Percentiles rank a stretch among this genome's conserved stretches.
phyloP scores from a whole-genome alignment of 2,888 invertebrate species.

The Ephialtes manifestator region DNA sequence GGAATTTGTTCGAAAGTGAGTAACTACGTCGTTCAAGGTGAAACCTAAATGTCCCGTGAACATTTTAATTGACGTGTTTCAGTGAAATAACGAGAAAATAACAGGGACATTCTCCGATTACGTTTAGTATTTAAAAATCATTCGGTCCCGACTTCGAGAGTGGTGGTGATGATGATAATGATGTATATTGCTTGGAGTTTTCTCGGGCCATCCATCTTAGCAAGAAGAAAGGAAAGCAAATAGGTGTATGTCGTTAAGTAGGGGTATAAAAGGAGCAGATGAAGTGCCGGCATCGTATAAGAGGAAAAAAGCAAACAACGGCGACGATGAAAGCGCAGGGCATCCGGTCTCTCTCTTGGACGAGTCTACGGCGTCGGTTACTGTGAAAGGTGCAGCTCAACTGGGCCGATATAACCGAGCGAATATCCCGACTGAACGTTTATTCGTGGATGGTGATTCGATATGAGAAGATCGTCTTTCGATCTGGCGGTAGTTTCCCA shows the following conservation, averaged over 20 bases:
- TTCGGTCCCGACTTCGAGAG: slow-evolving; percentile 25
- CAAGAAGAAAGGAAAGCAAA: slow-evolving; percentile 74
- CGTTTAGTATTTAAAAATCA: not conserved
- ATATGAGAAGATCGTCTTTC: slow-evolving; percentile 53
- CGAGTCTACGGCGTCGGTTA: slow-evolving; percentile 21
- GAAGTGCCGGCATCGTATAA: slow-evolving; percentile 49
- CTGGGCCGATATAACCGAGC: slow-evolving; percentile 52
- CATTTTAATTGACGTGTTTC: slow-evolving; percentile 26
- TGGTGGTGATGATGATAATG: not conserved
- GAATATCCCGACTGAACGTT: slow-evolving; percentile 25
- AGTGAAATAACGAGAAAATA: not conserved
- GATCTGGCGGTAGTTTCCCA: not conserved
- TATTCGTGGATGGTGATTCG: slow-evolving; percentile 38
- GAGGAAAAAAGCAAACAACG: slow-evolving; percentile 65
- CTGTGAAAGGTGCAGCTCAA: slow-evolving; percentile 77
- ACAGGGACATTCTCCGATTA: slow-evolving; percentile 16
- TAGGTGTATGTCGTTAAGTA: slow-evolving; percentile 65
- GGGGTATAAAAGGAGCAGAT: slow-evolving; percentile 70
- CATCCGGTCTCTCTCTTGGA: slow-evolving; percentile 69
- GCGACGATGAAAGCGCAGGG: slow-evolving; percentile 77
- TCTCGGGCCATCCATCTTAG: not conserved
- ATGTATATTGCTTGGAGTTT: not conserved
- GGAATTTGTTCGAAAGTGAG: slow-evolving; percentile 25
- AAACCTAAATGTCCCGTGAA: slow-evolving; percentile 12
- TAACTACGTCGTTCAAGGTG: slow-evolving; percentile 20